A percentile compares a stretch with the other conserved stretches of the same genome.
Conservation (phyloP, 2,113 vertebrate species). For the Dromaius novaehollandiae region DNA sequence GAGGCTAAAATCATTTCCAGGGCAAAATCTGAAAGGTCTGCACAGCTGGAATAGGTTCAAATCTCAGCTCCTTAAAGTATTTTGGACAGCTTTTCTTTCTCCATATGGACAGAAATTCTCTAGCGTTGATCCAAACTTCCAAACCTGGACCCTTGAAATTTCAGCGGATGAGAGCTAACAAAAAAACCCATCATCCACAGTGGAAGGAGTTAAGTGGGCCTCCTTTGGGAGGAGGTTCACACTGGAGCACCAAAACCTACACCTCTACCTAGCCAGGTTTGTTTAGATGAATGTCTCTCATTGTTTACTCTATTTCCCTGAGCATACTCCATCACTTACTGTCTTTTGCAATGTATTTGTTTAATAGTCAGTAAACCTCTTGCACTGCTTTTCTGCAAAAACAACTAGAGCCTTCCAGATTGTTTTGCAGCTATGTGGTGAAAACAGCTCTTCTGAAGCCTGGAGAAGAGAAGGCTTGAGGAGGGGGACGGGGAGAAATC, state of each 20-base stretch:
- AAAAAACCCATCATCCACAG: background rate
- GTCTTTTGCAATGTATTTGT: slow-evolving; percentile 15
- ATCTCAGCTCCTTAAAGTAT: background rate
- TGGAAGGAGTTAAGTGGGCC: background rate
- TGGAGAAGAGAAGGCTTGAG: background rate
- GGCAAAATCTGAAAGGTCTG: slow-evolving; percentile 16
- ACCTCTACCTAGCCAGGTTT: background rate
- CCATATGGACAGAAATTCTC: background rate
- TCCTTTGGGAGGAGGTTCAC: background rate
- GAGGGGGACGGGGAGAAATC: too few species aligned
- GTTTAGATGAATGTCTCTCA: background rate
- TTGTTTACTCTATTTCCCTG: background rate
- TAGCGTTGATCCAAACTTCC: background rate
- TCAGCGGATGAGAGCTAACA: background rate
- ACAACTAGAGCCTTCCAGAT: background rate
- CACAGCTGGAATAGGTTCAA: slow-evolving; percentile 14
- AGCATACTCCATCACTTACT: background rate
- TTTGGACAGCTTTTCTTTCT: background rate
- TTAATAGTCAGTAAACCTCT: slow-evolving; percentile 4
- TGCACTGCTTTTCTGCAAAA: background rate
- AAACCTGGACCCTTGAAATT: background rate
- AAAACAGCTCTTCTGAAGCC: background rate
- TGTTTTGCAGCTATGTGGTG: background rate
- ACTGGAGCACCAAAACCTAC: background rate
- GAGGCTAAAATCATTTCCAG: background rate